Evolutionary conservation across 2,888 invertebrate genomes (phyloP).

Genomic region (Hipparchia semele): DNA sequence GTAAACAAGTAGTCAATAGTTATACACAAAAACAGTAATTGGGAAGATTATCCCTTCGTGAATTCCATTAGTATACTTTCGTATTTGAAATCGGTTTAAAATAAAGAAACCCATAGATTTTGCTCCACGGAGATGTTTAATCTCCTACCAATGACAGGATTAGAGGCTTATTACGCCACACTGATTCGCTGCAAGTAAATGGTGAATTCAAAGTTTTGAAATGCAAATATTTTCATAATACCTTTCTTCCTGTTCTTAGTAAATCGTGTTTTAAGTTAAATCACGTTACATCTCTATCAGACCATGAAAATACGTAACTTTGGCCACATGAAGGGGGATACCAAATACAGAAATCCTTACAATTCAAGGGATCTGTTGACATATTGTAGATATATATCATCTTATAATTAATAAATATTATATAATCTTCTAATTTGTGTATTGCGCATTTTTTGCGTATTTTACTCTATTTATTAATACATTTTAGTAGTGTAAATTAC

Average conservation of each 20-base stretch:
- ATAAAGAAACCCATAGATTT: constrained; percentile 10
- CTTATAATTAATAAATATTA: no score
- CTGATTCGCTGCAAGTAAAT: constrained; percentile 3
- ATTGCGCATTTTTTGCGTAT: no score
- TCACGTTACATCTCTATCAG: not conserved
- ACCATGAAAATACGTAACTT: no score
- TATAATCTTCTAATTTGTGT: no score
- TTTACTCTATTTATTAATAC: no score
- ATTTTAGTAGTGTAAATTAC: no score
- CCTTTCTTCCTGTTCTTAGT: not conserved
- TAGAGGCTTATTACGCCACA: constrained; percentile 13
- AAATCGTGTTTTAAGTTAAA: not conserved
- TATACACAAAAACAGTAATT: not conserved
- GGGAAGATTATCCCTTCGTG: not conserved
- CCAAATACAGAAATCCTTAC: no score
- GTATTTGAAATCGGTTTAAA: not conserved
- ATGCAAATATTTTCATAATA: constrained; percentile 15
- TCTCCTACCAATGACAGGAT: constrained; percentile 15
- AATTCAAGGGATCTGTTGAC: no score
- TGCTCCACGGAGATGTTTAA: constrained; percentile 5
- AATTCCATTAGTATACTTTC: not conserved
- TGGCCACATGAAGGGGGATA: no score
- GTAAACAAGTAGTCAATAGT: no score
- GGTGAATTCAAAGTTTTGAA: constrained; percentile 17
- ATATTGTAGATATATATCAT: no score